phyloP scores from a whole-genome alignment of 92 coral and sea anemone species.

The Phenganax marumi region DNA sequence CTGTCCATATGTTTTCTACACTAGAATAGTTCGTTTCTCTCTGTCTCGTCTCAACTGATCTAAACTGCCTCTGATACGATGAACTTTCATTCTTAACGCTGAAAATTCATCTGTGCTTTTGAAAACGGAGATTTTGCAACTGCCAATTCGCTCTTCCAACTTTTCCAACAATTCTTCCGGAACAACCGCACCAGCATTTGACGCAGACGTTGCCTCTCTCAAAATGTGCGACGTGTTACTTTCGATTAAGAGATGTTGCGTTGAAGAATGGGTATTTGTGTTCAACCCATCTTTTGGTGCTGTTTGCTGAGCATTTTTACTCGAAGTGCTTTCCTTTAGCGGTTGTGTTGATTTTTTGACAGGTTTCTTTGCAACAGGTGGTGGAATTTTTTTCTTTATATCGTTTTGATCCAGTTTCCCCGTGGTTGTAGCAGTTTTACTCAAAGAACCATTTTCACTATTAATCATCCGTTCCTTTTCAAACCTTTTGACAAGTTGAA shows the following conservation, averaged over 20 bases:
- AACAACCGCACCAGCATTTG: not conserved
- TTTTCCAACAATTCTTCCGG: slow-evolving; percentile 25
- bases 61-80: slow-evolving; percentile 27
- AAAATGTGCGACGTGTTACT: not conserved
- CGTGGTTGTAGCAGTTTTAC: not conserved
- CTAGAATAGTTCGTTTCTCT: slow-evolving; percentile 15
- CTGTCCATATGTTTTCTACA: not conserved
- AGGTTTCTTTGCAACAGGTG: slow-evolving; percentile 11
- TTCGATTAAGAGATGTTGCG: not conserved
- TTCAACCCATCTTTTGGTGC: not conserved
- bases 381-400: not conserved
- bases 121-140: slow-evolving; percentile 28
- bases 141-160: slow-evolving; percentile 31
- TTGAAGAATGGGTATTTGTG: not conserved
- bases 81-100: slow-evolving; percentile 18
- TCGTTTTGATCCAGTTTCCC: not conserved
- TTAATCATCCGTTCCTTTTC: no score
- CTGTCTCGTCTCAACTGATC: slow-evolving; percentile 25
- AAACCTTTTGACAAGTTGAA: no score
- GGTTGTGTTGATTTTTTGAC: not conserved
- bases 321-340: not conserved
- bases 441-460: not conserved
- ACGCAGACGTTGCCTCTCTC: not conserved
- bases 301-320: not conserved
- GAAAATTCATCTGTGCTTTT: slow-evolving; percentile 36